Conservation (phyloP, 1,140 invertebrate genomes). For the Leptopilina clavipes region DNA sequence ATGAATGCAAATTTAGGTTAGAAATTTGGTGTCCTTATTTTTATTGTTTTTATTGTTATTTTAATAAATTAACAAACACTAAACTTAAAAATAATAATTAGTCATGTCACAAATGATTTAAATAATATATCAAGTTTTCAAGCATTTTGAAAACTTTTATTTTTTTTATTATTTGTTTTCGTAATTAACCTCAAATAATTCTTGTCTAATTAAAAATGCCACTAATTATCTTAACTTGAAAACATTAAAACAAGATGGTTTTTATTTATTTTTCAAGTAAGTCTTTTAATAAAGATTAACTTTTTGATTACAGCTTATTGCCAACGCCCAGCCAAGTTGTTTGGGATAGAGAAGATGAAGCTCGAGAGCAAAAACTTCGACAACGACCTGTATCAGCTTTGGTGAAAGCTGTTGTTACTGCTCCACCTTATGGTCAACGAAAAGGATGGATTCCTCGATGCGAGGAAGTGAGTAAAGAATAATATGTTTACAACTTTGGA, state of each 20-base stretch:
- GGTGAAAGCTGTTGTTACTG: constrained; percentile 87
- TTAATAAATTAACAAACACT: too few relatives aligned
- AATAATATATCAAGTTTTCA: too few relatives aligned
- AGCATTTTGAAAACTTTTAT: too few relatives aligned
- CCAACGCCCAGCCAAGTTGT: constrained; percentile 89
- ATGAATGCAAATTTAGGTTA: neutral
- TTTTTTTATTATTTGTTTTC: too few relatives aligned
- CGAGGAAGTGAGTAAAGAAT: constrained; percentile 82
- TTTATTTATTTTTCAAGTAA: neutral
- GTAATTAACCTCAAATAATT: too few relatives aligned
- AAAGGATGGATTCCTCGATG: constrained; percentile 95
- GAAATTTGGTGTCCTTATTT: neutral
- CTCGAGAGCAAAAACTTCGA: constrained; percentile 77
- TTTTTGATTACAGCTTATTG: constrained; percentile 79
- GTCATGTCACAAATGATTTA: too few relatives aligned
- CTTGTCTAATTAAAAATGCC: too few relatives aligned
- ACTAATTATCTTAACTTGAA: too few relatives aligned
- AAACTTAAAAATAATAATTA: too few relatives aligned
- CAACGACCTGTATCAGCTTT: constrained; percentile 81
- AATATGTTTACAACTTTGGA: too few relatives aligned
- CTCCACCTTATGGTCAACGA: constrained; percentile 97
- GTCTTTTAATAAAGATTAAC: neutral
- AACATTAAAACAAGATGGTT: too few relatives aligned
- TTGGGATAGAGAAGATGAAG: constrained; percentile 92
- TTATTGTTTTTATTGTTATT: too few relatives aligned